Evolutionary conservation across 2,797 vertebrate species (phyloP).

Genomic region (Sylvilagus floridanus): DNA sequence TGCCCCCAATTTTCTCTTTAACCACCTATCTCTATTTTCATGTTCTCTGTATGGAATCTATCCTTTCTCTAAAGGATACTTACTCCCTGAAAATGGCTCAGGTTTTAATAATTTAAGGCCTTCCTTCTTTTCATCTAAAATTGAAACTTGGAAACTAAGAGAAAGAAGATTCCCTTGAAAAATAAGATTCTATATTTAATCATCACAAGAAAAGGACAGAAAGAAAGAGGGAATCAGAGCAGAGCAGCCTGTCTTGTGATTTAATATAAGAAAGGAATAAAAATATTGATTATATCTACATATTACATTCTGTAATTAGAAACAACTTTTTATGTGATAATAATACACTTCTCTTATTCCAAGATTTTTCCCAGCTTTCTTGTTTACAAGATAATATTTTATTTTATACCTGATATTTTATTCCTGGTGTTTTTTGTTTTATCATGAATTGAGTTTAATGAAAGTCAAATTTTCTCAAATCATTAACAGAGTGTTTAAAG

Average conservation of each 20-base stretch:
- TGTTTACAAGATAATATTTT: background rate
- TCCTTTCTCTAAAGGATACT: background rate
- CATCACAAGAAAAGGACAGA: background rate
- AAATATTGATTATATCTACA: background rate
- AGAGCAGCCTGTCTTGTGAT: background rate
- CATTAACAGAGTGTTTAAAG: background rate
- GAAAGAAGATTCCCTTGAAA: slow-evolving; percentile 5
- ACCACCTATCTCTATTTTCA: background rate
- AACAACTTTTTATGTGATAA: background rate
- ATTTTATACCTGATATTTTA: background rate
- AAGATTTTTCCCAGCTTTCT: background rate
- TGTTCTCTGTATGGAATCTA: background rate
- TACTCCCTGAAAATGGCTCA: slow-evolving; percentile 39
- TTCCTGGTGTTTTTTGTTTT: background rate
- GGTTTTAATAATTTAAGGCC: slow-evolving; percentile 51
- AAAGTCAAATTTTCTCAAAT: background rate
- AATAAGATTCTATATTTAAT: slow-evolving; percentile 1
- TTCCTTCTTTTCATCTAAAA: slow-evolving; percentile 38
- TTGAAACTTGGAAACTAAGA: slow-evolving; percentile 41
- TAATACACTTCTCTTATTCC: background rate
- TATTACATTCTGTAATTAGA: background rate
- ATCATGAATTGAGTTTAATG: background rate
- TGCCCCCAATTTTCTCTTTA: background rate
- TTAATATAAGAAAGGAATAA: background rate
- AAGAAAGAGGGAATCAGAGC: background rate